Base-by-base conservation (phyloP, 1,140 invertebrate species). In the Papilio dardanus region DNA sequence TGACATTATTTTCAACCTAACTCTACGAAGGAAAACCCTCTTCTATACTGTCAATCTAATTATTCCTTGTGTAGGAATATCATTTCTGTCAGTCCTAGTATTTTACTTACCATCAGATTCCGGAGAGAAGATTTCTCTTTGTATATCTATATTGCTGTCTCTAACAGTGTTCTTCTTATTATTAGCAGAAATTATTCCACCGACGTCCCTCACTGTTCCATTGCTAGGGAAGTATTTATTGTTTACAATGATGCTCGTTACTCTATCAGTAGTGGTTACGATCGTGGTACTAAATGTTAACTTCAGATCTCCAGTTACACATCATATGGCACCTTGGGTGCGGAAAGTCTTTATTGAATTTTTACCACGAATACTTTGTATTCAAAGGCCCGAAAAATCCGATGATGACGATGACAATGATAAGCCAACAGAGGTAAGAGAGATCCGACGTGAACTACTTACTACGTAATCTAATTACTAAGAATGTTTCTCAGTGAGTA, bases 231-330 rank as follows among this genome's bases (percentile, higher is more conserved):
- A 99, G 95, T 99, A 99, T 95, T 95, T 99, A 42, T 95, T 99
- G 28, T 99, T 99, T 94, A 99, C 99, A 54, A 99, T 99, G 98
- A 98, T 99, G 88, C 95, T 99, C 83, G 99, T 99, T 79, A 99
- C 99, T 40, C 35, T 37, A 14, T 37, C 99, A 68, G 99, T 99
- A 83, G 97, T 99, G 76, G 97, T 99, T 76, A 99, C 99, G 81
- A 99, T 99, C 85, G 97, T 98, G 79, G 98, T 99, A 83, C 95
- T 99, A 79, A 99, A 99, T 94, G 97, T 99, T 74, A 99, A 99
- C 94, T 99, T 99, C 95, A 97, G 99, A 86, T 97, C 98, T 40
- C 99, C 99, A 31, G 98, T 99, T 14, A 99, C 99, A 21, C 99
- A 99, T 94, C 96, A 96, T 83, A 97, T 99, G 96, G 95, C 97